A percentile compares a stretch with the other conserved stretches of the same genome.
These are phyloP conservation scores for Diorhabda elongata DNA, from an alignment of 1,140 invertebrate genomes.

Conservation along the genomic window DNA sequence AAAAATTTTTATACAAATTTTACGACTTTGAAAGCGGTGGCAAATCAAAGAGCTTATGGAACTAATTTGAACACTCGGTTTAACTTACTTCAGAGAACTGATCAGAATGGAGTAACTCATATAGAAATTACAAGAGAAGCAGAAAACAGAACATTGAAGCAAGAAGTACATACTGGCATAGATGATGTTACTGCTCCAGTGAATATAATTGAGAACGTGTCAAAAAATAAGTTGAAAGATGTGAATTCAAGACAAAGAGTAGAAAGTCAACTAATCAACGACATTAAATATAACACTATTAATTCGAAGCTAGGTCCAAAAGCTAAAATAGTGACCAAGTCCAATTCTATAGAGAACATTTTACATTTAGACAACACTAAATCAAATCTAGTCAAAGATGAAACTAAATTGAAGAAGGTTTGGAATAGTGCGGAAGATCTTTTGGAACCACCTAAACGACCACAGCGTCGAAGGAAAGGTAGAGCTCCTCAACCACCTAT, in stretches of 20 bases:
- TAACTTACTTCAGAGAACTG: slow-evolving; percentile 46
- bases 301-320: slow-evolving; percentile 24
- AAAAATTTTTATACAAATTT: slow-evolving; percentile 44
- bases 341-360: slow-evolving; percentile 34
- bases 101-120: slow-evolving; percentile 47
- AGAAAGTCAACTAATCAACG: slow-evolving; percentile 29
- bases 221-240: slow-evolving; percentile 17
- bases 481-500: slow-evolving; percentile 28
- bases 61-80: slow-evolving; percentile 35
- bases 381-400: slow-evolving; percentile 33
- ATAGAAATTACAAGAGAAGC: slow-evolving; percentile 44
- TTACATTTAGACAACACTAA: slow-evolving; percentile 27
- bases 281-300: slow-evolving; percentile 23
- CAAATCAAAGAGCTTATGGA: slow-evolving; percentile 40
- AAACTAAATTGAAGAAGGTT: slow-evolving; percentile 34
- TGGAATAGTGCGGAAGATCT: slow-evolving; percentile 44
- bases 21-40: slow-evolving; percentile 43
- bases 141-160: slow-evolving; percentile 14
- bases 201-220: slow-evolving; percentile 18
- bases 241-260: slow-evolving; percentile 29
- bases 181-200: slow-evolving; percentile 44
- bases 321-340: slow-evolving; percentile 24
- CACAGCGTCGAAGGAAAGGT: slow-evolving; percentile 37
- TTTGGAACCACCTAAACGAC: slow-evolving; percentile 37
- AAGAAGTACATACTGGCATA: slow-evolving; percentile 34